A percentile compares a stretch with the other conserved stretches of the same genome.
Evolutionary conservation across 1,140 invertebrate genomes (phyloP).

Genomic region (Drosophila carrolli): DNA sequence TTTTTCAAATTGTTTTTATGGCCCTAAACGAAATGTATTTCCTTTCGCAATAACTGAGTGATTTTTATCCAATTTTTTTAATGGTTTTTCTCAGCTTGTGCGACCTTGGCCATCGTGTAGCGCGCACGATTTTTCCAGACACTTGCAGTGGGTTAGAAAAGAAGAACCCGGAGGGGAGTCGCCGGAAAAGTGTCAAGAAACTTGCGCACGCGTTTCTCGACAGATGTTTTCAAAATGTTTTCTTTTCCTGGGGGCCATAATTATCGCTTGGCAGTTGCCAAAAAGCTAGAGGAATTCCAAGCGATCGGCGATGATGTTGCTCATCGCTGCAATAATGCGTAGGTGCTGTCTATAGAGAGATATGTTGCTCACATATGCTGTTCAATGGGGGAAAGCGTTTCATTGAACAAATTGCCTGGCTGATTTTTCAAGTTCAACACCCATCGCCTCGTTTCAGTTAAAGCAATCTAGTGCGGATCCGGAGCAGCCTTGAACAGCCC

Average conservation of each 20-base stretch:
- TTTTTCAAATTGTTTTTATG: slow-evolving; percentile 33
- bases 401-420: slow-evolving; percentile 33
- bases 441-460: slow-evolving; percentile 42
- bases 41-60: slow-evolving; percentile 32
- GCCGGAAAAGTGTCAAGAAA: slow-evolving; percentile 64
- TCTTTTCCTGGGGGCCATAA: slow-evolving; percentile 30
- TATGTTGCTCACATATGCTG: slow-evolving; percentile 18
- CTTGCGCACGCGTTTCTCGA: slow-evolving; percentile 43
- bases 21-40: slow-evolving; percentile 22
- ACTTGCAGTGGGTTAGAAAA: slow-evolving; percentile 27
- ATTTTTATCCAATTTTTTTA: slow-evolving; percentile 29
- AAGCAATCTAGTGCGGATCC: slow-evolving; percentile 47
- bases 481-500: slow-evolving; percentile 28
- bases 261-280: slow-evolving; percentile 43
- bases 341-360: slow-evolving; percentile 34
- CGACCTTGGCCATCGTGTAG: slow-evolving; percentile 63
- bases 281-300: slow-evolving; percentile 50
- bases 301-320: slow-evolving; percentile 17
- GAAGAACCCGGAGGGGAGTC: not conserved
- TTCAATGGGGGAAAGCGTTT: not conserved
- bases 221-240: slow-evolving; percentile 64
- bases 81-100: slow-evolving; percentile 27
- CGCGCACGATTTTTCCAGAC: slow-evolving; percentile 54
- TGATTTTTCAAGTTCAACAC: slow-evolving; percentile 76
- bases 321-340: slow-evolving; percentile 51